Evolutionary conservation across 1,140 invertebrate genomes (phyloP).

Genomic region (Drosophila biarmipes): DNA sequence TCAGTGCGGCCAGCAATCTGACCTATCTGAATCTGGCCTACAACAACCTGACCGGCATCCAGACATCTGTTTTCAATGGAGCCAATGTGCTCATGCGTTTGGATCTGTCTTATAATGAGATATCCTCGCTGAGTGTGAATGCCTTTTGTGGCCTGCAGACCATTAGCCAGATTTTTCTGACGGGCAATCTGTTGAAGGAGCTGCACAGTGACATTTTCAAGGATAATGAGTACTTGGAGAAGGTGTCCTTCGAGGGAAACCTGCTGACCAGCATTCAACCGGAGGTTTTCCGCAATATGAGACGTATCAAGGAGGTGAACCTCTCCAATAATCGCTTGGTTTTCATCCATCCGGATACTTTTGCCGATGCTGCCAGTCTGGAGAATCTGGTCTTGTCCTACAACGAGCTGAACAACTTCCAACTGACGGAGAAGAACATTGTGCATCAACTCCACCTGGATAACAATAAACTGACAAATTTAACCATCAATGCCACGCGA

Average conservation of each 20-base stretch:
- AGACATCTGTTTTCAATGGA: conserved; percentile 76
- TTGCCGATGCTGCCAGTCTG: conserved; percentile 65
- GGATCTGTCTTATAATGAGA: conserved; percentile 73
- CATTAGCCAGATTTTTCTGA: conserved; percentile 65
- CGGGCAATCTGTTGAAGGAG: conserved; percentile 59
- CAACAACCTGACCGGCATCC: conserved; percentile 74
- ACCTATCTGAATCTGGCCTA: conserved; percentile 71
- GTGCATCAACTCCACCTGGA: conserved; percentile 71
- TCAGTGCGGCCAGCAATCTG: conserved; percentile 70
- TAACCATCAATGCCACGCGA: conserved; percentile 70
- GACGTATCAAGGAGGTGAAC: conserved; percentile 72
- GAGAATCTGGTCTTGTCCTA: conserved; percentile 65
- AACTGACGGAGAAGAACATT: conserved; percentile 72
- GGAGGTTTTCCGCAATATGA: conserved; percentile 72
- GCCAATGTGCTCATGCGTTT: conserved; percentile 70
- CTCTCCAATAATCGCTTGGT: conserved; percentile 67
- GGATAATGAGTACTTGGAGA: conserved; percentile 74
- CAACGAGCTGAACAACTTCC: conserved; percentile 61
- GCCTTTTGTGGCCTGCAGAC: conserved; percentile 71
- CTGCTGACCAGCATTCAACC: conserved; percentile 62
- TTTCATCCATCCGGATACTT: conserved; percentile 70
- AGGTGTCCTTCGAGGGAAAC: conserved; percentile 70
- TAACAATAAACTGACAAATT: conserved; percentile 68
- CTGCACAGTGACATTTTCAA: conserved; percentile 72
- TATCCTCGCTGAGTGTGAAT: conserved; percentile 65